Evolutionary conservation across 2,888 invertebrate species (phyloP).

Genomic region (Heliconius hortense): DNA sequence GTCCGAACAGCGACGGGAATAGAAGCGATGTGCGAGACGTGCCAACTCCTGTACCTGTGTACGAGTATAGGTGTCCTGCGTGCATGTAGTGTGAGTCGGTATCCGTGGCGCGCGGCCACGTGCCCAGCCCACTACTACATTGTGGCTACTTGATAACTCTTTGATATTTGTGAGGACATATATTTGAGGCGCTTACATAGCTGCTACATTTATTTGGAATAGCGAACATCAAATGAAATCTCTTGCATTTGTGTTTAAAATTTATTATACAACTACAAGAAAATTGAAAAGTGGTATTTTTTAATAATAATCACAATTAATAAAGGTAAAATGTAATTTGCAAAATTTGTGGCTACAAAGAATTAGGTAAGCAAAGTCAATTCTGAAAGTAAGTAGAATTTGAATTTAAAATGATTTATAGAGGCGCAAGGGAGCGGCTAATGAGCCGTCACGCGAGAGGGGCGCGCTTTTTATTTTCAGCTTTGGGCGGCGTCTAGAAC

Average conservation of each 20-base stretch:
- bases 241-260: constrained; percentile 26
- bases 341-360: constrained; percentile 72
- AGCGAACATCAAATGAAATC: constrained; percentile 1
- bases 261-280: constrained; percentile 32
- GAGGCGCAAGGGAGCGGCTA: constrained; percentile 78
- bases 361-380: constrained; percentile 79
- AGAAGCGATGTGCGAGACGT: constrained; percentile 67
- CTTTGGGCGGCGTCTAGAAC: constrained; percentile 61
- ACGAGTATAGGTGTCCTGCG: constrained; percentile 39
- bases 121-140: constrained; percentile 53
- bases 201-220: constrained; percentile 8
- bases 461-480: constrained; percentile 71
- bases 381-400: constrained; percentile 80
- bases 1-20: constrained; percentile 72
- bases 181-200: constrained; percentile 25
- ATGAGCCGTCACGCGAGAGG: constrained; percentile 80
- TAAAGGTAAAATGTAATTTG: constrained; percentile 76
- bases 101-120: constrained; percentile 65
- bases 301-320: constrained; percentile 48
- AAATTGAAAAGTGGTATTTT: background rate
- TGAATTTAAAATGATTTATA: constrained; percentile 82
- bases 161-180: constrained; percentile 30
- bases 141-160: constrained; percentile 44
- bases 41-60: constrained; percentile 68
- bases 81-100: constrained; percentile 50